Percentiles rank a stretch among this genome's conserved stretches.
Evolutionary conservation across 2,113 vertebrate genomes (phyloP).

Genomic region (Mobula hypostoma): DNA sequence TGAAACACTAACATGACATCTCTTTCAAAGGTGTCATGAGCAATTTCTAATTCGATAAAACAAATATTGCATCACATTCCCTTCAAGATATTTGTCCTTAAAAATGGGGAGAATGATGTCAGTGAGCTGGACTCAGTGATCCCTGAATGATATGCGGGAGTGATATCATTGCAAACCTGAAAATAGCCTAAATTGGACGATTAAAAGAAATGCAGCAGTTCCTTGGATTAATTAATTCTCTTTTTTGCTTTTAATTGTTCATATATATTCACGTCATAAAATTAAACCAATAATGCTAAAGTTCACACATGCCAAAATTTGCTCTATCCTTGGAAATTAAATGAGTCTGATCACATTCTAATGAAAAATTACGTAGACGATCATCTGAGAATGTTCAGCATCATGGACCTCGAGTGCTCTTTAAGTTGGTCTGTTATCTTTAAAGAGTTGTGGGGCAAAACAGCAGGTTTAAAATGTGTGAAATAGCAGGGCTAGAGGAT

Average conservation of each 20-base stretch:
- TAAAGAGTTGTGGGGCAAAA: neutral
- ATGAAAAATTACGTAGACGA: neutral
- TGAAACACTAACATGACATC: too few species aligned
- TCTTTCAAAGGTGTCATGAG: neutral
- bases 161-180: neutral
- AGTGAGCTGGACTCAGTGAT: neutral
- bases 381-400: neutral
- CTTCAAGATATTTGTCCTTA: neutral
- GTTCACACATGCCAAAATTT: neutral
- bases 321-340: neutral
- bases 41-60: neutral
- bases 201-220: neutral
- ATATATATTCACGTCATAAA: neutral
- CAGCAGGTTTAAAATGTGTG: constrained; percentile 24
- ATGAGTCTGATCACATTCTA: neutral
- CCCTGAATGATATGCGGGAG: neutral
- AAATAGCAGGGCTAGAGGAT: constrained; percentile 19
- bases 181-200: neutral
- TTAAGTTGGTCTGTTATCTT: neutral
- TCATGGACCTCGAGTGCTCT: neutral
- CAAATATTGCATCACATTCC: neutral
- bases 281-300: neutral
- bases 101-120: neutral
- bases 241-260: neutral
- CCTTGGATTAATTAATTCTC: neutral